Base-by-base conservation (phyloP, 2,888 invertebrate species). In the Venustoraphidia nigricollis region DNA sequence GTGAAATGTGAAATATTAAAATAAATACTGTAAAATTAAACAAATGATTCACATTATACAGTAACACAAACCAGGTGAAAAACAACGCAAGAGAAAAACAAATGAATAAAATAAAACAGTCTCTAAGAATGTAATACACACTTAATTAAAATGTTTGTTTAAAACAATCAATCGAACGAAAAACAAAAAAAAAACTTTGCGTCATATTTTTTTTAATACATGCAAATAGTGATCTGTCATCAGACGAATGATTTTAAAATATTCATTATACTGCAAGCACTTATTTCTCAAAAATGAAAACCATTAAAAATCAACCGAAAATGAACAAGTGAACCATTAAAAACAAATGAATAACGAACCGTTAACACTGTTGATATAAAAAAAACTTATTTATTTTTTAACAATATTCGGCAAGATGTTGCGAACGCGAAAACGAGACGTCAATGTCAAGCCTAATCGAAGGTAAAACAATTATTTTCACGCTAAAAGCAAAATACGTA, bases 381-480 rank as follows among this genome's bases (percentile, higher is more conserved):
- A 9, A 27, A 43, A 11, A 34, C 8, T 43, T 17, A 4, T 17
- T 17, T 17, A 17, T 17, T 27, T 27, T 1, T 27, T 27, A 27
- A 27, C 27, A 27, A 27, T 27, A 27, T 5, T 27, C 27, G 27
- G 3, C 6, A 27, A 27, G 58, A 90, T 91, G 90, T 74, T 91
- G 71, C 81, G 91, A 63, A 82, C 88, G 64, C 76, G 89, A 59
- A 77, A 89, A 61, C 79, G 84, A 59, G 90, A 90, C 74, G 83
- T 84, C 71, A 88, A 88, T 73, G 77, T 87, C 72, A 90, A 90
- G 65, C 89, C 89, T 55, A 90, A 90, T 68, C 77, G 88, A 63
- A 84, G 86, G 83, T 83, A 67, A 74, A 71, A 63, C 27, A 27
- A 27, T 27, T 27, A 27, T 27, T 27, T 27, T 27, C 27, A 6